A percentile compares a stretch with the other conserved stretches of the same genome.
Conservation (phyloP, 2,888 invertebrate species). For the Ophraella communa region DNA sequence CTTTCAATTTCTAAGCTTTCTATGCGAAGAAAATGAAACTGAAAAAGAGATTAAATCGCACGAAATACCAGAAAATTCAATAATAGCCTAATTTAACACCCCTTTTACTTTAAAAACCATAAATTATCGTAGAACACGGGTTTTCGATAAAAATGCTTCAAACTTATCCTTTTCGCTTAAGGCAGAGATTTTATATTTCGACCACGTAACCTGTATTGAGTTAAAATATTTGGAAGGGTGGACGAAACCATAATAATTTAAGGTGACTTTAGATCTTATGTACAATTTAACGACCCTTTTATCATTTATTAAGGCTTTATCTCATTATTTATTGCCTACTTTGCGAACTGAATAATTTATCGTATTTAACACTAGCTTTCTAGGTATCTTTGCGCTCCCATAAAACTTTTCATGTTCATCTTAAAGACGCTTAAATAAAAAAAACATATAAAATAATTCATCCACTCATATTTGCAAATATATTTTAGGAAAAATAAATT, state of each 20-base stretch:
- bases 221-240: slow-evolving; percentile 24
- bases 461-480: no score
- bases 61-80: neutral
- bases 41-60: no score
- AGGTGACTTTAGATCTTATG: slow-evolving; percentile 38
- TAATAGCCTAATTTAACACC: no score
- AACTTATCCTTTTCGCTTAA: neutral
- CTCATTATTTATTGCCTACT: slow-evolving; percentile 41
- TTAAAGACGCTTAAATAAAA: no score
- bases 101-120: neutral
- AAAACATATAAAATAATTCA: no score
- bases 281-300: slow-evolving; percentile 55
- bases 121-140: neutral
- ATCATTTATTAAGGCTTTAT: slow-evolving; percentile 55
- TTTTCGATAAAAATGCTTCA: neutral
- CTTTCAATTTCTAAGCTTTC: no score
- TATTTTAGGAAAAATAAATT: no score
- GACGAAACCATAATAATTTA: slow-evolving; percentile 30
- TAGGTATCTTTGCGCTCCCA: neutral
- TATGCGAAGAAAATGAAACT: no score
- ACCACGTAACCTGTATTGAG: slow-evolving; percentile 19
- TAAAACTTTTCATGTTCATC: neutral
- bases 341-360: slow-evolving; percentile 50
- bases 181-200: neutral
- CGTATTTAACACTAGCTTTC: slow-evolving; percentile 34